Conservation (phyloP, 2,113 vertebrate species). For the Mustelus asterias region DNA sequence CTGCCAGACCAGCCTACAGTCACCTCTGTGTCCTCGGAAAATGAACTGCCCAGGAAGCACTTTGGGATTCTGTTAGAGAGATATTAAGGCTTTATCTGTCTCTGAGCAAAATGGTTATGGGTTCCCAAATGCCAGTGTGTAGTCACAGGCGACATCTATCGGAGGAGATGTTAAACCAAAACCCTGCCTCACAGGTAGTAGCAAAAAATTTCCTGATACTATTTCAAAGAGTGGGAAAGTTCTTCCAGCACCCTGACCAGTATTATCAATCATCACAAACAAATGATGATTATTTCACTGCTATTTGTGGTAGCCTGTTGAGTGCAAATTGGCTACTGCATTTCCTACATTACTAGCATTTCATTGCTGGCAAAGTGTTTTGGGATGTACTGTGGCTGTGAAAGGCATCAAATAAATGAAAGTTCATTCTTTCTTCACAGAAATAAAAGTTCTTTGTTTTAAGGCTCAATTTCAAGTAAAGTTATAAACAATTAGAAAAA, state of each 20-base stretch:
- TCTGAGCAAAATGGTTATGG: not conserved
- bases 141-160: no score
- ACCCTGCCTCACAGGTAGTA: not conserved
- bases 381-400: not conserved
- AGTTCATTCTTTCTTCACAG: not conserved
- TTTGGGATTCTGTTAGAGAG: not conserved
- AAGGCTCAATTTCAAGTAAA: not conserved
- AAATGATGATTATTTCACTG: not conserved
- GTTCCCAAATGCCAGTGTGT: not conserved
- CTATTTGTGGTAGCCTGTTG: not conserved
- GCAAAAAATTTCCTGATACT: not conserved
- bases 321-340: no score
- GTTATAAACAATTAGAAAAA: not conserved
- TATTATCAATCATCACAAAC: not conserved
- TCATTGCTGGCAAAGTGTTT: not conserved
- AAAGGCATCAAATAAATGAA: not conserved
- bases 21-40: not conserved
- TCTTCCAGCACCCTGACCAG: not conserved
- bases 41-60: not conserved
- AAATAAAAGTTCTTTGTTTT: not conserved
- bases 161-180: no score
- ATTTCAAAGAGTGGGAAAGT: not conserved
- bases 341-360: not conserved
- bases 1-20: not conserved
- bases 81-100: not conserved